These are phyloP conservation scores for Holothuria scabra DNA, from an alignment of 53 echinoderm and acorn worm genomes.

Conservation along the genomic window DNA sequence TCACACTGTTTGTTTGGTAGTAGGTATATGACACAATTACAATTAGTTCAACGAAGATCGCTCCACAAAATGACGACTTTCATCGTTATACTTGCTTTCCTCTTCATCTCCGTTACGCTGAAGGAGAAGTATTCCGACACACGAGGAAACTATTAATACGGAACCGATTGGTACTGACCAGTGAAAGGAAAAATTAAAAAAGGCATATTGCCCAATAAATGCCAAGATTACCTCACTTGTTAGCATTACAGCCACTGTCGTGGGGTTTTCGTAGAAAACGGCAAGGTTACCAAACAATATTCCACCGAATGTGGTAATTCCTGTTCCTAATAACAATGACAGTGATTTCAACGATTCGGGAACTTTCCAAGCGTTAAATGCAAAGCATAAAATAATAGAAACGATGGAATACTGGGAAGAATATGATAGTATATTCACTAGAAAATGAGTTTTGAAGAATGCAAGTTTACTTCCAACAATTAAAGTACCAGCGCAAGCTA, in stretches of 20 bases:
- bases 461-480: slow-evolving; percentile 7
- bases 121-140: no score
- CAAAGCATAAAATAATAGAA: background rate
- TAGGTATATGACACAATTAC: no score
- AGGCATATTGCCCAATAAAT: background rate
- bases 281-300: slow-evolving; percentile 3
- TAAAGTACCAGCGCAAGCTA: background rate
- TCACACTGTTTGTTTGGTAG: no score
- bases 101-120: no score
- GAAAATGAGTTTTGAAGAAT: background rate
- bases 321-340: background rate
- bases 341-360: background rate
- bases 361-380: background rate
- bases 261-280: background rate
- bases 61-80: no score
- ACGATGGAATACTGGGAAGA: background rate
- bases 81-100: no score
- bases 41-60: no score
- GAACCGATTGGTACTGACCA: background rate
- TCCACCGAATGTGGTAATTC: slow-evolving; percentile 1
- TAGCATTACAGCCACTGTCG: background rate
- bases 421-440: no score
- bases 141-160: background rate
- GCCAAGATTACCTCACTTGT: background rate
- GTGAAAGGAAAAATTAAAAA: background rate